Conservation (phyloP, 2,888 invertebrate genomes). For the Scaptomyza cyrtandrae region DNA sequence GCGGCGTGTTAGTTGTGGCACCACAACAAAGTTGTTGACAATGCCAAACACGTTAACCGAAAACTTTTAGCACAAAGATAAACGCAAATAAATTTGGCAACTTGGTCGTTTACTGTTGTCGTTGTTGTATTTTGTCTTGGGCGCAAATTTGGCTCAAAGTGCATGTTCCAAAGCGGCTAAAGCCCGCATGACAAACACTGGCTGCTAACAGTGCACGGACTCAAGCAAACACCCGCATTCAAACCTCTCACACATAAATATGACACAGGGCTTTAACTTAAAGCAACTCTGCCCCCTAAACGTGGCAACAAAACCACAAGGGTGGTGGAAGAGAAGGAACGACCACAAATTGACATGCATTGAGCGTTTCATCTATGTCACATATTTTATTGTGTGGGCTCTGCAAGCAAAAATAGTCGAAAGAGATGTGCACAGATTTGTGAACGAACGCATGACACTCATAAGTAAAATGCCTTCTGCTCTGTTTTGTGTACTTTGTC, state of each 20-base stretch:
- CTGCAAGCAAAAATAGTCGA: conserved; percentile 11
- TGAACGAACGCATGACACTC: conserved; percentile 63
- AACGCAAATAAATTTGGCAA: conserved; percentile 76
- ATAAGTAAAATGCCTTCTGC: conserved; percentile 67
- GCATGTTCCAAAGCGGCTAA: conserved; percentile 34
- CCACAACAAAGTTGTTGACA: conserved; percentile 78
- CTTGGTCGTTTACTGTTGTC: conserved; percentile 50
- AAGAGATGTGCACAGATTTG: conserved; percentile 61
- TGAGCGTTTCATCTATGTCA: conserved; percentile 40
- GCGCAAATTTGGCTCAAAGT: conserved; percentile 38
- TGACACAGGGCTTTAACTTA: conserved; percentile 38
- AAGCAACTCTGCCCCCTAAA: conserved; percentile 34
- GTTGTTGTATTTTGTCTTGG: conserved; percentile 35
- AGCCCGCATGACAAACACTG: conserved; percentile 50
- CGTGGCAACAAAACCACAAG: conserved; percentile 32
- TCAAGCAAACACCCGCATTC: conserved; percentile 56
- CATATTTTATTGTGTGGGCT: conserved; percentile 35
- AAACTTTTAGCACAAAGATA: conserved; percentile 75
- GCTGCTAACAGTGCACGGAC: conserved; percentile 14
- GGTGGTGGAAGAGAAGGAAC: not conserved
- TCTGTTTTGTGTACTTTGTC: conserved; percentile 1
- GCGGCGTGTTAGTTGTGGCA: conserved; percentile 53
- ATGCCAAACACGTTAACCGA: conserved; percentile 77
- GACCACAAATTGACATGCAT: conserved; percentile 72
- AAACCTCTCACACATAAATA: conserved; percentile 59